Evolutionary conservation across 2,113 vertebrate genomes (phyloP).

Genomic region (Elachura formosa): DNA sequence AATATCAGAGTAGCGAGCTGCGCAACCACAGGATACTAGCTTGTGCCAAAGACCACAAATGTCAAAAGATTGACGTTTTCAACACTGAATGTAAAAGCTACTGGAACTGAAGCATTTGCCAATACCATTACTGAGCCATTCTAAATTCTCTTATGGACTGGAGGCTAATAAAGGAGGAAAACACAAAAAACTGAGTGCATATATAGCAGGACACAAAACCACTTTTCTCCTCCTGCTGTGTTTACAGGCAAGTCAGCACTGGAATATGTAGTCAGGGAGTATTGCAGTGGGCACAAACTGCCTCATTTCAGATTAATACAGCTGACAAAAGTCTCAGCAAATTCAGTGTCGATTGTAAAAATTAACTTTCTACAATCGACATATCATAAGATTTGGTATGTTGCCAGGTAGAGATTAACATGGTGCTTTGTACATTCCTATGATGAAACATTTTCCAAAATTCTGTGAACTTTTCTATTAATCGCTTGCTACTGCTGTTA

Average conservation of each 20-base stretch:
- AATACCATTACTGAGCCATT: background rate
- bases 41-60: background rate
- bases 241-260: background rate
- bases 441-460: background rate
- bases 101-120: background rate
- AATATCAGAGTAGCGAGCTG: background rate
- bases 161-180: background rate
- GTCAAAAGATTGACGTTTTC: background rate
- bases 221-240: background rate
- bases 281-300: background rate
- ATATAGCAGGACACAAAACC: background rate
- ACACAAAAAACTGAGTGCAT: background rate
- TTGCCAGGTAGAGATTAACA: background rate
- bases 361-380: background rate
- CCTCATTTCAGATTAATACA: background rate
- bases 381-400: background rate
- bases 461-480: background rate
- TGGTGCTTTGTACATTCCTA: background rate
- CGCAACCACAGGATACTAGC: background rate
- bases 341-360: too few relatives aligned
- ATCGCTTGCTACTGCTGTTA: background rate
- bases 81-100: background rate
- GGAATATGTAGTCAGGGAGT: background rate
- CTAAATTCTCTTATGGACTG: background rate
- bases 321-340: background rate